Evolutionary conservation across 2,797 vertebrate species (phyloP), one percentile per base, ranked within the genome.

Genomic region (Bovichtus variegatus): DNA sequence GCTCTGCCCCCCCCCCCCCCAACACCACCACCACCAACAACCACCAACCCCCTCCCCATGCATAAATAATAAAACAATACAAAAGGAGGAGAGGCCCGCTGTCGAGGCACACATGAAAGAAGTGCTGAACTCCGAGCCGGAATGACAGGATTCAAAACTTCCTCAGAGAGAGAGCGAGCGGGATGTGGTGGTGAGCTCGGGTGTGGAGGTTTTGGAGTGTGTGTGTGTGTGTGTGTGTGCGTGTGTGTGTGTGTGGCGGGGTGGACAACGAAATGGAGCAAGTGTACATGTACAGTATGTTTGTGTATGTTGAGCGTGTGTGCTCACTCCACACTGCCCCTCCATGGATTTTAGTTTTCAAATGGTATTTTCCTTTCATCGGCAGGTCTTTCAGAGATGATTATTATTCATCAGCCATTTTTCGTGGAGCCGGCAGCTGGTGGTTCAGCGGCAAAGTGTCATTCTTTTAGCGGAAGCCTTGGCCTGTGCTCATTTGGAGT

Each of bases 41-140:
- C 68, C 71, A 40, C 87, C 83, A 78, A 50, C 34, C 83, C 82
- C 90, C 87, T 88, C 89, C 89, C 90, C 70, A 73, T 93, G 92
- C 94, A 95, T 95, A 91, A 95, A 95, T 94, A 95, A 95, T 95
- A 94, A 94, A 95, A 95, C 93, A 94, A 94, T 93, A 94, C 94
- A 94, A 95, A 95, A 94, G 93, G 83, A 94, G 87, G 82, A 86
- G 87, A 92, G 91, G 89, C 84, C 77, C 83, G 75, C 90, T 92
- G 89, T 82, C 85, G 91, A 91, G 91, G 84, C 89, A 89, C 90
- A 95, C 94, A 94, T 94, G 90, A 95, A 94, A 95, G 92, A 90
- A 78, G 31, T 2, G 60, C 90, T 80, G 84, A 94, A 93, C 85
- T 87, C 80, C 34, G 64, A 87, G 86, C 51, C 40, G 55, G 86